A percentile compares a stretch with the other conserved stretches of the same genome.
Conservation (phyloP, 2,797 vertebrate species). For the Manis crassicaudata region DNA sequence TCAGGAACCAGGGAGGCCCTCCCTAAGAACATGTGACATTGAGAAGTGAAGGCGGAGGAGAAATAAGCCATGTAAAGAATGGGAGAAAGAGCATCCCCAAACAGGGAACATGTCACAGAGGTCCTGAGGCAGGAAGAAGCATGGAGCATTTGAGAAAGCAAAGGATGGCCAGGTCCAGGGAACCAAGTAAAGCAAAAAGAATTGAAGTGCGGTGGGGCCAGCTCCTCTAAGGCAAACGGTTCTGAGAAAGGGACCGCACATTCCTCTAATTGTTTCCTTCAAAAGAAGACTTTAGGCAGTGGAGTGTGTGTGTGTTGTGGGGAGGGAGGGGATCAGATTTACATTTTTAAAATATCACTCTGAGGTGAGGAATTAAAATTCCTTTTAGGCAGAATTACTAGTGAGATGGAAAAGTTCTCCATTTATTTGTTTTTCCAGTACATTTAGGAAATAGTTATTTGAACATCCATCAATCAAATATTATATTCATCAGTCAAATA, state of each 20-base stretch:
- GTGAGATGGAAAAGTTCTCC: constrained; percentile 11
- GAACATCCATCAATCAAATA: constrained; percentile 41
- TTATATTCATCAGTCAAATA: constrained; percentile 38
- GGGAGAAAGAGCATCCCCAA: background rate
- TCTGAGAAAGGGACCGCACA: background rate
- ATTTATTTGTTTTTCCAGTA: constrained; percentile 51
- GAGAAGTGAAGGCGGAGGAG: background rate
- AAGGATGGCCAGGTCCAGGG: background rate
- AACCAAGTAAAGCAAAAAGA: background rate
- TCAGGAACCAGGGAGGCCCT: background rate
- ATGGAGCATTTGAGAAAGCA: background rate
- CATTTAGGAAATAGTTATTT: constrained; percentile 32
- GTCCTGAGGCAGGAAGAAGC: background rate
- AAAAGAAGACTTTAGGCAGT: background rate
- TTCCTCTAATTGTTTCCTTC: background rate
- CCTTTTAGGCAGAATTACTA: constrained; percentile 24
- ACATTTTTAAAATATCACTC: constrained; percentile 18
- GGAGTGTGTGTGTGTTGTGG: background rate
- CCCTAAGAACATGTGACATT: background rate
- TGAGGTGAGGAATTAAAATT: constrained; percentile 39
- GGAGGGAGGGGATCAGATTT: background rate
- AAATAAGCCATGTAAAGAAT: background rate
- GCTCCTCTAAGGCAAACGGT: background rate
- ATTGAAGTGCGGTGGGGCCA: accelerated
- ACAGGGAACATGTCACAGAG: background rate